Evolutionary conservation across 2,797 vertebrate genomes (phyloP).

Genomic region (Chlorospingus semifuscus): DNA sequence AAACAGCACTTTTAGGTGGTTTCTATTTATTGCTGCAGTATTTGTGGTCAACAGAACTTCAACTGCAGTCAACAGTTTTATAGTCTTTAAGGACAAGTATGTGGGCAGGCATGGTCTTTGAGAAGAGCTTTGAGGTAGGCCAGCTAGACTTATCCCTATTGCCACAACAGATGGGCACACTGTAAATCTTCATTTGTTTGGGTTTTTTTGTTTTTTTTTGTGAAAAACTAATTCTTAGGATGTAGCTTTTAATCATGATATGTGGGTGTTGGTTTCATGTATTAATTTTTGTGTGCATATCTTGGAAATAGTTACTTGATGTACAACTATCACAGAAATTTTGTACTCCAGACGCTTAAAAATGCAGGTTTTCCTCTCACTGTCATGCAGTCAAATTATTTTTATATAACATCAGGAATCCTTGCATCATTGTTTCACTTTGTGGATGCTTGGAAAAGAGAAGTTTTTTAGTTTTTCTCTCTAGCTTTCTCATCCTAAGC

Average conservation of each 20-base stretch:
- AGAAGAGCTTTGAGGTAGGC: neutral
- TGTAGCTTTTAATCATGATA: neutral
- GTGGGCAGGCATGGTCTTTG: neutral
- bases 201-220: neutral
- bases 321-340: neutral
- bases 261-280: rapidly evolving
- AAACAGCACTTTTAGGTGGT: neutral
- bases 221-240: neutral
- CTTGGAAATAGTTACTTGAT: neutral
- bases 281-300: neutral
- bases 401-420: neutral
- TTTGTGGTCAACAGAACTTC: neutral
- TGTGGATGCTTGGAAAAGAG: neutral
- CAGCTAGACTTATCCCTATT: neutral
- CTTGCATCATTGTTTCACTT: neutral
- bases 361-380: rapidly evolving
- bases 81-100: neutral
- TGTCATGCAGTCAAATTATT: neutral
- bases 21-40: neutral
- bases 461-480: neutral
- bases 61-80: neutral
- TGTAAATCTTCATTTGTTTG: neutral
- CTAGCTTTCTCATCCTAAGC: neutral
- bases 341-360: neutral
- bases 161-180: neutral